Conservation (phyloP, 2,113 vertebrate species). For the Psittacara wagleri region DNA sequence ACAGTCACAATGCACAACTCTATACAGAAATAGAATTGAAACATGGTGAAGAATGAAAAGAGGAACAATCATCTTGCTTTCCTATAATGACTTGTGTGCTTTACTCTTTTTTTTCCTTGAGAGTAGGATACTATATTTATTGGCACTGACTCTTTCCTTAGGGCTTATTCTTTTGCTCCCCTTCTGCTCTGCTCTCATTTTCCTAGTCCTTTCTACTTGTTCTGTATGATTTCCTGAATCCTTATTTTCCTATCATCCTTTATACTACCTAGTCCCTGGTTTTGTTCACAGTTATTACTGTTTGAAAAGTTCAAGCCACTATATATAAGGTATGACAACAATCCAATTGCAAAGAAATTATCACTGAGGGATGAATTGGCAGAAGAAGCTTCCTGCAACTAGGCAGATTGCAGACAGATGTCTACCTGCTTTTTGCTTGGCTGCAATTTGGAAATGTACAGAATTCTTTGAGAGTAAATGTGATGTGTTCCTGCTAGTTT, state of each 20-base stretch:
- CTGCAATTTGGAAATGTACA: neutral
- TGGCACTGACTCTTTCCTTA: neutral
- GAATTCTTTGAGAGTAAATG: neutral
- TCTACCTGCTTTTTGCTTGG: slow-evolving; percentile 20
- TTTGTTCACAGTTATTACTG: neutral
- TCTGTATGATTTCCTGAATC: neutral
- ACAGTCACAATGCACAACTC: neutral
- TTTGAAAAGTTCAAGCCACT: neutral
- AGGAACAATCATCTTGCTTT: neutral
- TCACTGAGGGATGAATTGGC: neutral
- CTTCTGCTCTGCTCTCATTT: neutral
- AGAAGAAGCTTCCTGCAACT: neutral
- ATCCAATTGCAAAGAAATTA: neutral
- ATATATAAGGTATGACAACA: neutral
- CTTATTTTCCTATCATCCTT: neutral
- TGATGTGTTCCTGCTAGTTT: neutral
- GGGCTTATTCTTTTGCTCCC: neutral
- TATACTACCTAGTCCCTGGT: neutral
- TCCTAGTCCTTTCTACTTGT: neutral
- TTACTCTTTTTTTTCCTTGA: neutral
- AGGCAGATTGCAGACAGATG: neutral
- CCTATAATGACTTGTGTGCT: neutral
- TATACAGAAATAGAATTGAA: neutral
- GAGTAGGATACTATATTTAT: neutral
- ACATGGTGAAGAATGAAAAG: neutral